Conservation (phyloP, 2,113 vertebrate genomes). For the Tamias sibiricus region DNA sequence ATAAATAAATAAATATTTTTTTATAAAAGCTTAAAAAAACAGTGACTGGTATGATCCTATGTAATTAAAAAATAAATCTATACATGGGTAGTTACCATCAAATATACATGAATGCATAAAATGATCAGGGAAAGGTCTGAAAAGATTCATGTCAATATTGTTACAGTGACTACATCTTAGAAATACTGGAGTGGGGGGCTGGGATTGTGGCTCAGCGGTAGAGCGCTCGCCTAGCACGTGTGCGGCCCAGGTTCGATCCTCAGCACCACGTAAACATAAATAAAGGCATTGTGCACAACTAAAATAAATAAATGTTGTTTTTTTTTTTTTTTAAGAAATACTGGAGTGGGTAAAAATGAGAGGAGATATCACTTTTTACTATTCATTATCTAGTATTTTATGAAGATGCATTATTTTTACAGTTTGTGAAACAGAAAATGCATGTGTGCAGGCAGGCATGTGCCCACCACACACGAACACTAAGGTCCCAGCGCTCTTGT, state of each 20-base stretch:
- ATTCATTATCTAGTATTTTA: background rate
- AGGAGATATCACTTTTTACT: background rate
- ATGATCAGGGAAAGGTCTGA: background rate
- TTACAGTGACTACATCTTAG: background rate
- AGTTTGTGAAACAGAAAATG: background rate
- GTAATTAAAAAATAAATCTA: conserved; percentile 13
- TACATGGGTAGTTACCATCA: background rate
- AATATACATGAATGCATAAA: background rate
- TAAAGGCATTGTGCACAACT: no score
- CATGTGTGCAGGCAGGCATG: background rate
- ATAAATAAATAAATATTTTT: no score
- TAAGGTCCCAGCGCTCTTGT: background rate
- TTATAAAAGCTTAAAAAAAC: no score
- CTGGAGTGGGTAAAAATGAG: background rate
- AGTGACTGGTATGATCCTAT: background rate
- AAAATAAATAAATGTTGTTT: no score
- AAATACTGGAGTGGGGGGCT: background rate
- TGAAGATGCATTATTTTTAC: background rate
- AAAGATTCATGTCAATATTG: background rate
- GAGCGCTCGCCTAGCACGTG: no score
- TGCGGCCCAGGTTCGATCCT: no score
- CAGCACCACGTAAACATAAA: no score
- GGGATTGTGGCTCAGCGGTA: no score
- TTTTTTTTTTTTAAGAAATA: no score
- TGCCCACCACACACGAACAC: background rate